phyloP scores from a whole-genome alignment of 2,888 invertebrate genomes.

The Rhogogaster chlorosoma region DNA sequence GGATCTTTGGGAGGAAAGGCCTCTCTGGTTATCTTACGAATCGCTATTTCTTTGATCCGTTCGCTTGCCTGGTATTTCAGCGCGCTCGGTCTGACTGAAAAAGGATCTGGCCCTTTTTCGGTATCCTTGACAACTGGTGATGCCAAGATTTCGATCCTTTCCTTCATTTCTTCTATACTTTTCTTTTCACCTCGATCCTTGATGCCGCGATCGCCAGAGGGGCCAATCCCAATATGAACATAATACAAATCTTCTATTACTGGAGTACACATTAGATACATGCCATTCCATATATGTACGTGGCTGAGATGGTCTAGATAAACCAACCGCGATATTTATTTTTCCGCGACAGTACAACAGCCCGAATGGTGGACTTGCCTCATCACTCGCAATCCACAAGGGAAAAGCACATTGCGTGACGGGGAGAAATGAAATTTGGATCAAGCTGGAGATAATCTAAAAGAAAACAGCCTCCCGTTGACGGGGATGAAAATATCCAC shows the following conservation, averaged over 20 bases:
- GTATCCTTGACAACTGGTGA: conserved; percentile 56
- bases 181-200: conserved; percentile 56
- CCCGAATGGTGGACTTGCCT: conserved; percentile 18
- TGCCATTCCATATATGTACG: neutral
- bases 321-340: conserved; percentile 9
- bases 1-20: conserved; percentile 55
- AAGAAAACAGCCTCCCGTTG: conserved; percentile 16
- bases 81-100: conserved; percentile 61
- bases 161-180: conserved; percentile 57
- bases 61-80: conserved; percentile 63
- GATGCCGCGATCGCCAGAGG: neutral
- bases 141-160: conserved; percentile 59
- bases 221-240: neutral
- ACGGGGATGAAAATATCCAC: conserved; percentile 22
- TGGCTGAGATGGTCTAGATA: neutral
- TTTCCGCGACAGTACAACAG: conserved; percentile 22
- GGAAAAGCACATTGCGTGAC: conserved; percentile 43
- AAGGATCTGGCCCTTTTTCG: conserved; percentile 60
- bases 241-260: neutral
- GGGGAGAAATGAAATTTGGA: conserved; percentile 45
- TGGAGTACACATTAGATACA: neutral
- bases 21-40: conserved; percentile 44
- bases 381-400: conserved; percentile 11
- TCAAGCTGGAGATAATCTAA: conserved; percentile 40
- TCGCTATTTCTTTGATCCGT: conserved; percentile 59